Percentiles rank a stretch among this genome's conserved stretches.
Evolutionary conservation across 2,113 vertebrate species (phyloP).

Genomic region (Mastomys coucha): DNA sequence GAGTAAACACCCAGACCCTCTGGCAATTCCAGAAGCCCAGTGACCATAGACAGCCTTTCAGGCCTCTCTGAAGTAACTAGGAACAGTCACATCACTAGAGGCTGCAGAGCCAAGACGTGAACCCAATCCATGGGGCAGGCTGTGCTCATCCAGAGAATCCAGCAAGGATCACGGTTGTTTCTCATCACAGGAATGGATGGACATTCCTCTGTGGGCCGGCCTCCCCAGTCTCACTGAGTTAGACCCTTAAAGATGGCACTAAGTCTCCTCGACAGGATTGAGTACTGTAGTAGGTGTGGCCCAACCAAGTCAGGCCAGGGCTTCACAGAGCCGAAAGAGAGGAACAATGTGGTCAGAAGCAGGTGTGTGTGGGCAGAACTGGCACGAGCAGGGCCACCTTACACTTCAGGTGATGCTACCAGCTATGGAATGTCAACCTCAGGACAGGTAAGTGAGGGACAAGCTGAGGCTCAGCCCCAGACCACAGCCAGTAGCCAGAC

Average conservation of each 20-base stretch:
- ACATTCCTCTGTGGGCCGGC: neutral
- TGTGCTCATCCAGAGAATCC: neutral
- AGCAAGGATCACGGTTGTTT: neutral
- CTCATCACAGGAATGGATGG: rapidly evolving
- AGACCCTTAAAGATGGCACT: rapidly evolving
- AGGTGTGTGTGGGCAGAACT: neutral
- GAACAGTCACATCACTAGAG: neutral
- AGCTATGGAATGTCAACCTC: neutral
- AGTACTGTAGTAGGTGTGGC: neutral
- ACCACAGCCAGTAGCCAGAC: constrained; percentile 54
- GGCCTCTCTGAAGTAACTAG: neutral
- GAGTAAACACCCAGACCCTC: neutral
- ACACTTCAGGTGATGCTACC: neutral
- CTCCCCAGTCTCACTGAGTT: rapidly evolving
- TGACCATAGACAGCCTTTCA: neutral
- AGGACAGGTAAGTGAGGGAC: neutral
- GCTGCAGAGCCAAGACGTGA: neutral
- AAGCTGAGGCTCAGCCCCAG: neutral
- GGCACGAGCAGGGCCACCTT: neutral
- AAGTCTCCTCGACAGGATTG: neutral
- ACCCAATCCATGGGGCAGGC: neutral
- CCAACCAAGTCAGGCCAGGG: neutral
- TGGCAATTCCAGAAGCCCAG: neutral
- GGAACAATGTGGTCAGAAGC: neutral
- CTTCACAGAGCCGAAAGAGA: neutral